Evolutionary conservation across 2,888 invertebrate genomes (phyloP).

Genomic region (Deladenus siricidicola): DNA sequence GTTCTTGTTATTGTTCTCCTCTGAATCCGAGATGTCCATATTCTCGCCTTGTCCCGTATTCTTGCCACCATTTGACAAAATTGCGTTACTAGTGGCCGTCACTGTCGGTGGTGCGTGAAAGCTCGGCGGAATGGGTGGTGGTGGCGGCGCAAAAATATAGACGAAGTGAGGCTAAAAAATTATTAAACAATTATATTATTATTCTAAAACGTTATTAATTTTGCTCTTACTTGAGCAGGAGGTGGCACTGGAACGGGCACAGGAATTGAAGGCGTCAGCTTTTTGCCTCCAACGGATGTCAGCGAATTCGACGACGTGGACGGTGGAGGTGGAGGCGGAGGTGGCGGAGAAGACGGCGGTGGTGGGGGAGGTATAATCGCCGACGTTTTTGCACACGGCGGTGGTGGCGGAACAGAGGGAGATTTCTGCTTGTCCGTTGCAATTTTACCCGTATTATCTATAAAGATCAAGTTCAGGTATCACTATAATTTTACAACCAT

Average conservation of each 20-base stretch:
- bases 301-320: neutral
- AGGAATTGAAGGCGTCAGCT: neutral
- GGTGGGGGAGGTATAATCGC: conserved; percentile 1
- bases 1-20: neutral
- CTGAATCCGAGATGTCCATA: neutral
- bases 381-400: neutral
- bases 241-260: neutral
- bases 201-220: neutral
- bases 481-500: too few species aligned
- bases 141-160: neutral
- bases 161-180: neutral
- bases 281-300: neutral
- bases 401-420: neutral
- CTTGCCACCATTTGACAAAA: neutral
- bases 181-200: neutral
- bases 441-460: too few species aligned
- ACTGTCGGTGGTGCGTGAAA: neutral
- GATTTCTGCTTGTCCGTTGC: too few species aligned
- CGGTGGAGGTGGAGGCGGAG: conserved; percentile 2
- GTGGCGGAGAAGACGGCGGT: neutral
- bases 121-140: neutral
- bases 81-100: neutral
- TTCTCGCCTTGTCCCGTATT: neutral
- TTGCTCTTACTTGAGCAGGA: neutral
- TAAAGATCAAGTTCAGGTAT: too few species aligned